phyloP scores from a whole-genome alignment of 2,113 vertebrate genomes.

The Sceloporus undulatus region DNA sequence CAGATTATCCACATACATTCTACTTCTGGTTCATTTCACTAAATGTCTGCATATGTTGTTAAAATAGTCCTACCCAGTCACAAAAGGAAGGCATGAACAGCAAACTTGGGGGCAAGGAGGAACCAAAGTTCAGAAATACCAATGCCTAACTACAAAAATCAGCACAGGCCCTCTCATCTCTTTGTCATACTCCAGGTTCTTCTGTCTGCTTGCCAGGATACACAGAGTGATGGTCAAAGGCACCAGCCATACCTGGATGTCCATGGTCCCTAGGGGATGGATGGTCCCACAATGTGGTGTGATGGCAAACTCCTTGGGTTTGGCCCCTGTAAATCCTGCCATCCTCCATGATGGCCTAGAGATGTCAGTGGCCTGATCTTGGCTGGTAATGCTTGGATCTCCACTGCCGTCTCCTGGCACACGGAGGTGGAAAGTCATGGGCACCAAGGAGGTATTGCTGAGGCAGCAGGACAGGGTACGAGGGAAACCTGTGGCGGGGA shows the following conservation, averaged over 20 bases:
- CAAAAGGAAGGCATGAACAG: no score
- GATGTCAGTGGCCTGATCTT: slow-evolving; percentile 54
- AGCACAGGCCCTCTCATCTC: not conserved
- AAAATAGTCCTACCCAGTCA: no score
- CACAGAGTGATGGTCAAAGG: not conserved
- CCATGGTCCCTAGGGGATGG: slow-evolving; percentile 65
- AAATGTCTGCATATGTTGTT: no score
- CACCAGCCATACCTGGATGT: slow-evolving; percentile 79
- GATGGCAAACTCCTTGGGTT: slow-evolving; percentile 83
- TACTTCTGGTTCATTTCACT: no score
- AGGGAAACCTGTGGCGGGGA: slow-evolving; percentile 81
- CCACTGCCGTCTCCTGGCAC: slow-evolving; percentile 83
- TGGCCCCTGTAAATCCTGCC: not conserved
- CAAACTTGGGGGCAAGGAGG: no score
- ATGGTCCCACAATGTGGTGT: slow-evolving; percentile 77
- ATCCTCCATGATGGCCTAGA: slow-evolving; percentile 58
- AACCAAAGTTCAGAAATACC: no score
- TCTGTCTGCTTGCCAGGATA: not conserved
- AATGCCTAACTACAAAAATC: no score
- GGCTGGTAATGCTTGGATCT: slow-evolving; percentile 71
- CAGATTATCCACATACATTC: no score
- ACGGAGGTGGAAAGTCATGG: slow-evolving; percentile 84
- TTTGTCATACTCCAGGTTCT: not conserved
- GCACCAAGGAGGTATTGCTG: slow-evolving; percentile 84
- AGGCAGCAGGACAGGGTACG: slow-evolving; percentile 79